Conservation (phyloP, 1,140 invertebrate species). For the Chironomus striatipennis region DNA sequence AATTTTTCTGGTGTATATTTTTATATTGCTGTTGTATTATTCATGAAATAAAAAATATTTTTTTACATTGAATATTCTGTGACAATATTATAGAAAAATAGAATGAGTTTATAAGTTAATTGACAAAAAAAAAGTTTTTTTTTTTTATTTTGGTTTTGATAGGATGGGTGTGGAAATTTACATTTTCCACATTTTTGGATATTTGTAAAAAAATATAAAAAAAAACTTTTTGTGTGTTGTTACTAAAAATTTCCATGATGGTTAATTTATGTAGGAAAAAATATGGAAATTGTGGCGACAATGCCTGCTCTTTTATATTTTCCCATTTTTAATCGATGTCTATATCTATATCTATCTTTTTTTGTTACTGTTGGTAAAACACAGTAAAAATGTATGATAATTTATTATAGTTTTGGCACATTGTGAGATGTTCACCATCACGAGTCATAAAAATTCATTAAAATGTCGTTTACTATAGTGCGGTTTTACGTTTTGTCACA, state of each 20-base stretch:
- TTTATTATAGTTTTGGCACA: constrained; percentile 9
- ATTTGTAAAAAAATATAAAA: too few species aligned
- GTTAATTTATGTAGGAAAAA: not conserved
- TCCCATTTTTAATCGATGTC: not conserved
- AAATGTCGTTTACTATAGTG: constrained; percentile 21
- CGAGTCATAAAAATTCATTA: constrained; percentile 23
- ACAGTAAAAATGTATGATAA: not conserved
- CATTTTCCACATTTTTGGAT: too few species aligned
- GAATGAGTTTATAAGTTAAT: constrained; percentile 19
- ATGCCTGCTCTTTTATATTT: not conserved
- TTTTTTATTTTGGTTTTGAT: not conserved
- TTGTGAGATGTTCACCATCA: not conserved
- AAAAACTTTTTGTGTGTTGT: not conserved
- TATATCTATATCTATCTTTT: not conserved
- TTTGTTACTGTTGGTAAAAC: not conserved
- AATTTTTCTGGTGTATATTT: not conserved
- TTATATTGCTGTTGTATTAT: not conserved
- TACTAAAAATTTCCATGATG: not conserved
- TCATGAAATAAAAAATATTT: not conserved
- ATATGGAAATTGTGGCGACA: constrained; percentile 12
- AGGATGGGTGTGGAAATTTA: not conserved
- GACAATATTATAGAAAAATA: too few species aligned
- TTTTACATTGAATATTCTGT: not conserved
- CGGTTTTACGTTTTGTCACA: not conserved
- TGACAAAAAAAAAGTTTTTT: constrained; percentile 11